A percentile compares a stretch with the other conserved stretches of the same genome.
These are phyloP conservation scores for Terebella lapidaria DNA, from an alignment of 2,888 invertebrate species.

Conservation along the genomic window DNA sequence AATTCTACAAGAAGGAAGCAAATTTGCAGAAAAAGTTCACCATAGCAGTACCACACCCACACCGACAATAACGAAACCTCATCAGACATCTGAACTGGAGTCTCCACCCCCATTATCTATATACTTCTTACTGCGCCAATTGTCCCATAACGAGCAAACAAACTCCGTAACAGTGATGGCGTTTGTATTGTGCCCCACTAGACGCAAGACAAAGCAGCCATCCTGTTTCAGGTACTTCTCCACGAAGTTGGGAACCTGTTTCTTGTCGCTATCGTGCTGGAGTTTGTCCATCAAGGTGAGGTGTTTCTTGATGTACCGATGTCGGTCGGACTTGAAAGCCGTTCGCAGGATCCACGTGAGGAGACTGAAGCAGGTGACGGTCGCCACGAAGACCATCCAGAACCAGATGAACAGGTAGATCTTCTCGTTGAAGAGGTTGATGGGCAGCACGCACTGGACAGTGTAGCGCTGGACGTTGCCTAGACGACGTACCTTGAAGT, in stretches of 20 bases:
- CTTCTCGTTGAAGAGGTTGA: slow-evolving; percentile 38
- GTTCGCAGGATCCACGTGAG: slow-evolving; percentile 50
- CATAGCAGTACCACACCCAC: no score
- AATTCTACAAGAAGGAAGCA: no score
- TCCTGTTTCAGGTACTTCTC: slow-evolving; percentile 51
- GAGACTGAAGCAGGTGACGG: slow-evolving; percentile 51
- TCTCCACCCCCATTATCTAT: no score
- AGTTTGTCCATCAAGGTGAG: slow-evolving; percentile 23
- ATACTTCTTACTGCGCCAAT: slow-evolving; percentile 29
- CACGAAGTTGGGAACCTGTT: slow-evolving; percentile 34
- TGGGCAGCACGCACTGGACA: slow-evolving; percentile 53
- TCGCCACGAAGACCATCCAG: slow-evolving; percentile 55
- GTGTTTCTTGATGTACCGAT: slow-evolving; percentile 28
- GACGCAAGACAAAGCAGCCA: slow-evolving; percentile 50
- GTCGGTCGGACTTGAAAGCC: slow-evolving; percentile 19
- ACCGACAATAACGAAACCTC: no score
- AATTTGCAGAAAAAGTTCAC: no score
- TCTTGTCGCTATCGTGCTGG: slow-evolving; percentile 14
- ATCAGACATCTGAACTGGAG: no score
- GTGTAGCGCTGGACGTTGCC: slow-evolving; percentile 55
- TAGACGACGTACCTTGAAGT: slow-evolving; percentile 42
- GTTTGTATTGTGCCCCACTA: slow-evolving; percentile 53
- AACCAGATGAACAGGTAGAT: slow-evolving; percentile 56
- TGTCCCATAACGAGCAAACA: slow-evolving; percentile 50
- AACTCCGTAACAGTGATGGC: slow-evolving; percentile 52